A percentile compares a stretch with the other conserved stretches of the same genome.
phyloP scores from a whole-genome alignment of 2,888 invertebrate genomes.

The Spodoptera littoralis region DNA sequence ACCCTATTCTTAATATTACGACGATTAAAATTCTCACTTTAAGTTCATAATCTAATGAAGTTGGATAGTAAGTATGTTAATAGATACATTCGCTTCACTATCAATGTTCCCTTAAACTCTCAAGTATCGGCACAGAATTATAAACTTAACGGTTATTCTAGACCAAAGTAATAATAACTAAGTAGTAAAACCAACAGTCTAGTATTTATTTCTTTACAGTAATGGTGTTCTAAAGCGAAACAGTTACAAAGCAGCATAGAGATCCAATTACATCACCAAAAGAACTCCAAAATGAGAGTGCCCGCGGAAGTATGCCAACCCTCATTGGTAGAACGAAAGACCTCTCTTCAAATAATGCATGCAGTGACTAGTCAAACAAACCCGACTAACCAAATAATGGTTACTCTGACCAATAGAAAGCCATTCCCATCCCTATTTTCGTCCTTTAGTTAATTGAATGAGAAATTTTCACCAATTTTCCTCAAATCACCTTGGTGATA shows the following conservation, averaged over 20 bases:
- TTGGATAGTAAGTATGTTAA: no score
- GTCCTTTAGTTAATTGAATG: not conserved
- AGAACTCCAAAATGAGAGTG: slow-evolving; percentile 5
- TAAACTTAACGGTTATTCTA: no score
- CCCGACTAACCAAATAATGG: slow-evolving; percentile 42
- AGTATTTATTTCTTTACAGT: not conserved
- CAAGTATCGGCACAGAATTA: no score
- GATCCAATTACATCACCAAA: not conserved
- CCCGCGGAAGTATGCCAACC: slow-evolving; percentile 11
- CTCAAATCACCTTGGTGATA: not conserved
- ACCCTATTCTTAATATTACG: no score
- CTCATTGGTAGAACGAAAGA: slow-evolving; percentile 11
- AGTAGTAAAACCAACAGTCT: no score
- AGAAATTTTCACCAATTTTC: slow-evolving; percentile 24
- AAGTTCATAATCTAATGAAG: no score
- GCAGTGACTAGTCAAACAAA: slow-evolving; percentile 44
- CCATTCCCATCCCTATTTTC: slow-evolving; percentile 23
- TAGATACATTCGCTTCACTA: no score
- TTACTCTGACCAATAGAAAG: slow-evolving; percentile 38
- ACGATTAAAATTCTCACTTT: no score
- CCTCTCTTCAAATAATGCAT: slow-evolving; percentile 35
- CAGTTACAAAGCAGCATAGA: no score
- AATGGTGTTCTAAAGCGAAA: no score
- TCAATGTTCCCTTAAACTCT: no score
- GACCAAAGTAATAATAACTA: no score